A percentile compares a stretch with the other conserved stretches of the same genome.
Conservation (phyloP, 2,113 vertebrate genomes). For the Ovibos moschatus region DNA sequence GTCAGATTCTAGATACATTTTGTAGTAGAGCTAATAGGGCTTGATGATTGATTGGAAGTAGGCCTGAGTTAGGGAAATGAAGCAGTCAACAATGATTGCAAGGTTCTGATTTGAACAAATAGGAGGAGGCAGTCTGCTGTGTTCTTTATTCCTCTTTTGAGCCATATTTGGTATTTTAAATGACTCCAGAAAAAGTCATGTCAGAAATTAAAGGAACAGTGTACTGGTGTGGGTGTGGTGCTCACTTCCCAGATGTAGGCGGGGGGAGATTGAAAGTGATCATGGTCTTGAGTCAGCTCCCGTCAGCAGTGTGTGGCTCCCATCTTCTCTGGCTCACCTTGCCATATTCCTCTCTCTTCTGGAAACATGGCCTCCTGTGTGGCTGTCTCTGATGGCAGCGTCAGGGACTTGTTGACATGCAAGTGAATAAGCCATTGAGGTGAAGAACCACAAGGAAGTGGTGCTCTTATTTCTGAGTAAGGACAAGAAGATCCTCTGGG, state of each 20-base stretch:
- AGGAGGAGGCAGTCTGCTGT: not conserved
- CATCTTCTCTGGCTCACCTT: not conserved
- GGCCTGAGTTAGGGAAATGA: not conserved
- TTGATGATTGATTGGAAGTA: not conserved
- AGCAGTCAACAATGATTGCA: not conserved
- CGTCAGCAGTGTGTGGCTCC: not conserved
- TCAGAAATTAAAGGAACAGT: not conserved
- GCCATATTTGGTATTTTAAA: not conserved
- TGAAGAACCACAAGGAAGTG: slow-evolving; percentile 87
- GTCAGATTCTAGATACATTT: not conserved
- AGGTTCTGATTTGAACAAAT: not conserved
- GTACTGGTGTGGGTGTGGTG: not conserved
- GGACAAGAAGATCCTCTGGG: slow-evolving; percentile 82
- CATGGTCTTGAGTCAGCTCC: not conserved
- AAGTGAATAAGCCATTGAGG: slow-evolving; percentile 85
- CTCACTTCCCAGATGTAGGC: not conserved
- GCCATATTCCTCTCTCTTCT: not conserved
- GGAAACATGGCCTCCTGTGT: slow-evolving; percentile 82
- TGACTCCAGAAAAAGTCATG: not conserved
- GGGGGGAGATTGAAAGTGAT: not conserved
- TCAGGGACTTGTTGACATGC: slow-evolving; percentile 87
- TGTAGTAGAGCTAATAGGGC: not conserved
- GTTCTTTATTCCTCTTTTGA: not conserved
- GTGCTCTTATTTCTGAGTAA: slow-evolving; percentile 85
- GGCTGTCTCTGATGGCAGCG: slow-evolving; percentile 83